Evolutionary conservation across 2,113 vertebrate species (phyloP).

Genomic region (Microtus ochrogaster): DNA sequence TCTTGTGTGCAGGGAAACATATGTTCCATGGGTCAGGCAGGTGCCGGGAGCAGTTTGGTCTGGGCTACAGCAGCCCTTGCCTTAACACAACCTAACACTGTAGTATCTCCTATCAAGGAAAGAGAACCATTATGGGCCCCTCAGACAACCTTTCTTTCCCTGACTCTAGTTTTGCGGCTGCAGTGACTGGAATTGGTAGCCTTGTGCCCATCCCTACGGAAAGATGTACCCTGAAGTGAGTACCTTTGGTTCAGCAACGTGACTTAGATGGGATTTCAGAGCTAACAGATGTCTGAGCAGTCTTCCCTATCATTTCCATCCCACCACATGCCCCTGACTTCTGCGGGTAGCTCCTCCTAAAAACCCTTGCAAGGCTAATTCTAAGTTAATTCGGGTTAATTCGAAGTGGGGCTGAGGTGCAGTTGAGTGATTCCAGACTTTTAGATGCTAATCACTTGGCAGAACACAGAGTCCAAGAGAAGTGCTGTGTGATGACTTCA

Average conservation of each 20-base stretch:
- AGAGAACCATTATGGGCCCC: conserved; percentile 27
- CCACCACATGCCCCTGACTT: conserved; percentile 46
- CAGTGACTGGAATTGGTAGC: neutral
- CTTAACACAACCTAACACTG: neutral
- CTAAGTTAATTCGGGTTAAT: conserved; percentile 61
- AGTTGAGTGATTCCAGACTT: conserved; percentile 63
- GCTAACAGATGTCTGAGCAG: conserved; percentile 40
- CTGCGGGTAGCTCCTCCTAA: neutral
- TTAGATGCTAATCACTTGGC: conserved; percentile 66
- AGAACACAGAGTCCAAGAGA: conserved; percentile 58
- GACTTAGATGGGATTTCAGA: conserved; percentile 48
- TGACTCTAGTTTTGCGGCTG: conserved; percentile 28
- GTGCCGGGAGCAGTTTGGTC: neutral
- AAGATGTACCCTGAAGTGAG: conserved; percentile 51
- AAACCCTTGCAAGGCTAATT: conserved; percentile 50
- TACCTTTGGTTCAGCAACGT: conserved; percentile 33
- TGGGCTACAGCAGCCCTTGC: neutral
- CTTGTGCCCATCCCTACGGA: neutral
- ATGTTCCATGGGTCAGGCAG: neutral
- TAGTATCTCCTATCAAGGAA: neutral
- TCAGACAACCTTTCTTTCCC: conserved; percentile 54
- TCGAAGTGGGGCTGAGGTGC: conserved; percentile 38
- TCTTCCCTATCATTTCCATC: conserved; percentile 32
- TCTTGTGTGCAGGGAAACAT: neutral
- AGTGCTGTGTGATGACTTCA: conserved; percentile 59